Evolutionary conservation across 2,797 vertebrate species (phyloP), one percentile per base, ranked within the genome.

Genomic region (Bovichtus variegatus): DNA sequence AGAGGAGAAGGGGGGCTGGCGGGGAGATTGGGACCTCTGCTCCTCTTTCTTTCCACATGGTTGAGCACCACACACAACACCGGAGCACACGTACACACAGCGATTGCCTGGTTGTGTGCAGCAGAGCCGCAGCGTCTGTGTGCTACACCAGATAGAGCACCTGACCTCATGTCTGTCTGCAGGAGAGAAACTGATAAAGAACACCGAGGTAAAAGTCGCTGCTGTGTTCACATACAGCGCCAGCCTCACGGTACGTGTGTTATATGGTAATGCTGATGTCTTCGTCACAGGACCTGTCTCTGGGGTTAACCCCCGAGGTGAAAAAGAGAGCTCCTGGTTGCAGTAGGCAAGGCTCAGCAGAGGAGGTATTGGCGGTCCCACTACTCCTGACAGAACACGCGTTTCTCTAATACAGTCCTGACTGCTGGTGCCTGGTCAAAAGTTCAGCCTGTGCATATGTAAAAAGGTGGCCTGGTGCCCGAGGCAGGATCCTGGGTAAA

Each of bases 391-490:
- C 78, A 83, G 87, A 91, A 91, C 81, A 91, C 86, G 94, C 92
- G 91, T 81, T 94, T 93, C 93, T 96, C 95, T 96, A 96, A 97
- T 97, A 95, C 96, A 95, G 82, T 72, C 55, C 53, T 87, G 96
- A 95, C 95, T 97, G 96, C 95, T 93, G 97, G 94, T 95, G 96
- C 96, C 94, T 98, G 98, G 98, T 99, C 98, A 99, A 98, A 99
- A 99, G 98, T 99, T 99, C 97, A 99, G 96, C 95, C 95, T 96
- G 96, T 99, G 97, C 98, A 99, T 99, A 98, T 98, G 97, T 98
- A 98, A 99, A 99, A 99, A 99, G 98, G 97, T 97, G 98, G 97
- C 97, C 95, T 96, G 96, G 96, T 96, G 97, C 97, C 97, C 94
- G 95, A 96, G 97, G 97, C 97, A 93, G 93, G 96, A 97, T 97